Base-by-base conservation (phyloP, 1,140 invertebrate species). In the Drosophila baimaii region DNA sequence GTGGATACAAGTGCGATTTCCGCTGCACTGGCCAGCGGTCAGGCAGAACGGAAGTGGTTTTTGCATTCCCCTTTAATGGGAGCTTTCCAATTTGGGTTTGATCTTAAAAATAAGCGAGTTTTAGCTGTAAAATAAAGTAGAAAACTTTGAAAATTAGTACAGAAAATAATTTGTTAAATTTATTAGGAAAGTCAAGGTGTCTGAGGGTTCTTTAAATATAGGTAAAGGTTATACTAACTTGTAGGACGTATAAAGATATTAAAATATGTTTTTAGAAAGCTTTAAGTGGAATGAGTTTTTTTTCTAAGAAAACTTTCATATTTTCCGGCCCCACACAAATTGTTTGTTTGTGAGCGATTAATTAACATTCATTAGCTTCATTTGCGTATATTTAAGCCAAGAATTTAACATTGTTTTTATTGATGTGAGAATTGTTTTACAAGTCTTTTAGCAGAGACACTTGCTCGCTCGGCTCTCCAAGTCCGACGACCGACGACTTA, bases 1-100 rank as follows among this genome's bases (percentile, higher is more conserved):
- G 57, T 63, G 61, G 13, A 31, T 27, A 13, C 44, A 54, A 79
- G 78, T 72, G 79, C 54, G 58, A 78, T 73, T 88, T 89, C 80
- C 84, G 84, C 80, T 89, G 84, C 78, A 76, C 74, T 77, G 74
- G 73, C 15, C 62, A 75, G 52, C 73, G 73, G 39, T 59, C 81
- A 61, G 33, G 63, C 83, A 68, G 79, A 88, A 71, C 83, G 83
- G 83, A 86, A 83, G 68, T 82, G 63, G 63, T 69, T 74, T 72
- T 86, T 66, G 82, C 82, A 74, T 84, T 54, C 51, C 37, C 63
- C 62, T n/a, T 54, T 37, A 21, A 52, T 37, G 37, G 35, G 6
- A 54, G 35, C 29, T 44, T 55, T 41, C n/a, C 19, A 61, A 52
- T 52, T 41, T 63, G 43, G 23, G 15, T 17, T 41, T 17, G 7